Evolutionary conservation across 2,797 vertebrate genomes (phyloP).

Genomic region (Poecilia gillii): DNA sequence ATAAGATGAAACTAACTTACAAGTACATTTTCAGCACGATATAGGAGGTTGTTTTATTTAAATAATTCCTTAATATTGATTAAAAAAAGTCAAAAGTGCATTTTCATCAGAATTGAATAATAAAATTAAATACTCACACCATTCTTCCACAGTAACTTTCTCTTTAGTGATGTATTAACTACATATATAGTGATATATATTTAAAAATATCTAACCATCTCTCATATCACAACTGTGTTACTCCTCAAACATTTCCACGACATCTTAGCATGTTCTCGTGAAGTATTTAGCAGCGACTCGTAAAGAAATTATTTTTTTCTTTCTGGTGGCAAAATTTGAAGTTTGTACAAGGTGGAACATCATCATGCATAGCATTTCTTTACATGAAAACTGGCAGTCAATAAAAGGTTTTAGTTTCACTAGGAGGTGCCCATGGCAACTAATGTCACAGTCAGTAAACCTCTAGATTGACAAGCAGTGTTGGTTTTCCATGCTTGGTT

Average conservation of each 20-base stretch:
- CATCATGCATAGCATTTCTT: not conserved
- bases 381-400: conserved; percentile 5
- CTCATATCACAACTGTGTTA: not conserved
- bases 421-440: conserved; percentile 35
- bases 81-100: no score
- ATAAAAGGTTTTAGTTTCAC: conserved; percentile 7
- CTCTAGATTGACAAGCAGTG: conserved; percentile 49
- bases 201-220: not conserved
- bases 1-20: no score
- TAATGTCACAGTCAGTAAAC: conserved; percentile 55
- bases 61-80: no score
- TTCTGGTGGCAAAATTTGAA: not conserved
- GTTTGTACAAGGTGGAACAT: not conserved
- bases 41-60: no score
- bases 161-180: not conserved
- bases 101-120: not conserved
- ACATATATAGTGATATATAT: not conserved
- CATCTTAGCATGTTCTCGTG: not conserved
- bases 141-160: not conserved
- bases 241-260: not conserved
- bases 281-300: not conserved
- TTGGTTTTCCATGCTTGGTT: conserved; percentile 54
- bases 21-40: no score
- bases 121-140: not conserved
- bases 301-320: not conserved